Percentiles rank a stretch among this genome's conserved stretches.
These are phyloP conservation scores for Drosophila yooni DNA, from an alignment of 2,888 invertebrate genomes.

Conservation along the genomic window DNA sequence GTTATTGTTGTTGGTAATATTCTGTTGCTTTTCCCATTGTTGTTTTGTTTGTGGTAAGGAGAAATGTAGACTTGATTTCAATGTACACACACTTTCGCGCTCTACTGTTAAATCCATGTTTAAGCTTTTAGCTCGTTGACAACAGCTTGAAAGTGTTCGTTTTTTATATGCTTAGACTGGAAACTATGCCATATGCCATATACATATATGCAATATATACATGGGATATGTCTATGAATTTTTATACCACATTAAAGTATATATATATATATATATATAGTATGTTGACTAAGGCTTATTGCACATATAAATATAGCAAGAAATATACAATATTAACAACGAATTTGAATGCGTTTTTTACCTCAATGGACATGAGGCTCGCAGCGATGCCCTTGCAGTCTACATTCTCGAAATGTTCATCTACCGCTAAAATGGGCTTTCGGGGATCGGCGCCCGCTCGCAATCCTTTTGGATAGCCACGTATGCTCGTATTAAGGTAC, in stretches of 20 bases:
- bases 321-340: constrained; percentile 50
- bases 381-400: constrained; percentile 89
- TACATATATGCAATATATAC: constrained; percentile 33
- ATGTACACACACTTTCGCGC: constrained; percentile 42
- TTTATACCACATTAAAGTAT: constrained; percentile 65
- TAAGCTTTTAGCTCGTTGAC: constrained; percentile 17
- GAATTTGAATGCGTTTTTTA: constrained; percentile 65
- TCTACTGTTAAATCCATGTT: constrained; percentile 19
- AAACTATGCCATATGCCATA: constrained; percentile 48
- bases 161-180: constrained; percentile 69
- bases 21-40: constrained; percentile 25
- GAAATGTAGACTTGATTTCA: constrained; percentile 71
- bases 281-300: constrained; percentile 71
- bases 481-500: constrained; percentile 92
- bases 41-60: constrained; percentile 48
- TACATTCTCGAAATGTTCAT: constrained; percentile 90
- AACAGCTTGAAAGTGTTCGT: constrained; percentile 30
- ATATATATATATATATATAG: constrained; percentile 59
- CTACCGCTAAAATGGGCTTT: constrained; percentile 90
- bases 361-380: constrained; percentile 88
- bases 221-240: constrained; percentile 53
- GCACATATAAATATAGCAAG: constrained; percentile 56
- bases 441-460: constrained; percentile 93
- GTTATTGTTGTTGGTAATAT: constrained; percentile 69
- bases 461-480: constrained; percentile 94